These are phyloP conservation scores for Brachyptera putata DNA, from an alignment of 2,888 invertebrate species.

Conservation along the genomic window DNA sequence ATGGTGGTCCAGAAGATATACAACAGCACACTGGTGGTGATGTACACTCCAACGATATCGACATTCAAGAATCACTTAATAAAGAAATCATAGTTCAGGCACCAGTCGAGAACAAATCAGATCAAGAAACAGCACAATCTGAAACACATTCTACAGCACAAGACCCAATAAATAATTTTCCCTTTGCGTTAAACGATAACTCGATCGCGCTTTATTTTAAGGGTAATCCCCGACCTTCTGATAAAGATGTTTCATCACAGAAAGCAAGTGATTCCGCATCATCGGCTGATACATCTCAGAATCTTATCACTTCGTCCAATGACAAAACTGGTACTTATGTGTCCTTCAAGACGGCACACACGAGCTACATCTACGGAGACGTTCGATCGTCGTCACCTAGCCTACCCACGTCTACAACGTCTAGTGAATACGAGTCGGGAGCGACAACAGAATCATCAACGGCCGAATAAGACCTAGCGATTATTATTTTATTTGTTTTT, in stretches of 20 bases:
- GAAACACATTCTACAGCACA: conserved; percentile 29
- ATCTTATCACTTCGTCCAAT: conserved; percentile 16
- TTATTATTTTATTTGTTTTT: no score
- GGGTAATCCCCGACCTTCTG: neutral
- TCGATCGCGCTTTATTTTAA: conserved; percentile 57
- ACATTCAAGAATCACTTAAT: conserved; percentile 48
- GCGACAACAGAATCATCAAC: neutral
- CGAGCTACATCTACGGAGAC: conserved; percentile 38
- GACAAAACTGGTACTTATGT: conserved; percentile 35
- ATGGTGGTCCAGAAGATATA: conserved; percentile 18
- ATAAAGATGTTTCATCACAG: neutral
- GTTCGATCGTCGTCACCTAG: neutral
- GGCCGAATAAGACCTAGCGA: neutral
- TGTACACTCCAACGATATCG: conserved; percentile 40
- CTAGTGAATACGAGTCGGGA: neutral
- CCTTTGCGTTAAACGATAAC: conserved; percentile 50
- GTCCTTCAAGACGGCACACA: conserved; percentile 37
- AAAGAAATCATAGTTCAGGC: conserved; percentile 45
- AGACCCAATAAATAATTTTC: conserved; percentile 40
- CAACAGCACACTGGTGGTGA: conserved; percentile 23
- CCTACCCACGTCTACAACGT: neutral
- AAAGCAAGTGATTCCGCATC: neutral
- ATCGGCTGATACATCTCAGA: conserved; percentile 19
- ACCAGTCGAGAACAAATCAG: conserved; percentile 37
- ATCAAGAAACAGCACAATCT: conserved; percentile 24